Conservation (phyloP, 2,113 vertebrate genomes). For the Macrotus californicus region DNA sequence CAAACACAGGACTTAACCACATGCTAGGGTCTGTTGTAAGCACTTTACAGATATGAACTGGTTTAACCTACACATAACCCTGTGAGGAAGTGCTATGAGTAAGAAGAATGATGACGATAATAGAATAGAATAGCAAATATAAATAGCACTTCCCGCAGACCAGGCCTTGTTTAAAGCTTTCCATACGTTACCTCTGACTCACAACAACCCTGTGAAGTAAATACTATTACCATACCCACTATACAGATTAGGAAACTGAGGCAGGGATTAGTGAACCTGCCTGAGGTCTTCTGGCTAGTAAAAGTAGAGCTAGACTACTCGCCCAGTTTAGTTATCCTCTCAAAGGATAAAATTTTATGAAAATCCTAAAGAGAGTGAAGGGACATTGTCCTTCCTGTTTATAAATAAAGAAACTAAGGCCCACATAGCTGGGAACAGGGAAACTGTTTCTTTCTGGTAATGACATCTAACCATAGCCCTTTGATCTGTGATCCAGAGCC, state of each 20-base stretch:
- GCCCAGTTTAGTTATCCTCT: not conserved
- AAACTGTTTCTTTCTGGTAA: not conserved
- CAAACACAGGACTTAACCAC: not conserved
- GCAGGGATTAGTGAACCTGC: not conserved
- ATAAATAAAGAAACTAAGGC: not conserved
- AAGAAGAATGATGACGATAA: not conserved
- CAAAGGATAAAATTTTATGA: not conserved
- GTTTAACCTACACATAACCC: not conserved
- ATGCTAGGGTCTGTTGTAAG: not conserved
- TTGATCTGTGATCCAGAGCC: not conserved
- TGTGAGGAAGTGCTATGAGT: not conserved
- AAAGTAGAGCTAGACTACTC: not conserved
- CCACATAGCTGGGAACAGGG: not conserved
- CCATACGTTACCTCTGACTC: not conserved
- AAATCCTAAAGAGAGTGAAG: not conserved
- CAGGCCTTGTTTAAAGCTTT: not conserved
- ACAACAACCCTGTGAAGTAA: not conserved
- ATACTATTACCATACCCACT: not conserved
- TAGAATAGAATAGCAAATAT: not conserved
- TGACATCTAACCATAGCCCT: not conserved
- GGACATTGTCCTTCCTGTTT: not conserved
- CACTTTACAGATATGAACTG: not conserved
- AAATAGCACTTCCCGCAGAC: not conserved
- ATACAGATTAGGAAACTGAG: not conserved
- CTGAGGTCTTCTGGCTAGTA: not conserved